phyloP scores from a whole-genome alignment of 1,140 invertebrate genomes.

The Himalopsyche phryganea region DNA sequence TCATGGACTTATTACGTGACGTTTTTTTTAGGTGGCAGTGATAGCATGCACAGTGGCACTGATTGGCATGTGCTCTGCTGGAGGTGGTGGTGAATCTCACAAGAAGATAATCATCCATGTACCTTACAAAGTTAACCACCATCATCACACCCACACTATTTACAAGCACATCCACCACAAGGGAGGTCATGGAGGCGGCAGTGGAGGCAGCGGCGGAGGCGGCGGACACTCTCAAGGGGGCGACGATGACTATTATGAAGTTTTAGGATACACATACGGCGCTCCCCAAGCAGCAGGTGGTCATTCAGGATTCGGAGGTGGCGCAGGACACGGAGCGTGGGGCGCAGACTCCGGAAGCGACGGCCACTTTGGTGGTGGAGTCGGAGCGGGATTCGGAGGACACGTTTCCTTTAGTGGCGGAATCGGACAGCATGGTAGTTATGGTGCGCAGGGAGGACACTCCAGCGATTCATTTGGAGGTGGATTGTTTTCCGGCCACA shows the following conservation, averaged over 20 bases:
- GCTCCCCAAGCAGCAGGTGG: slow-evolving; percentile 46
- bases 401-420: not conserved
- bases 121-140: slow-evolving; percentile 56
- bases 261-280: slow-evolving; percentile 50
- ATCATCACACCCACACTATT: slow-evolving; percentile 59
- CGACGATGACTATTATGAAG: too few relatives aligned
- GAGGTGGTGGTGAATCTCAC: slow-evolving; percentile 41
- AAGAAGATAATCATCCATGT: slow-evolving; percentile 61
- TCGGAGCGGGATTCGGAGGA: slow-evolving; percentile 21
- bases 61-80: slow-evolving; percentile 40
- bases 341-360: slow-evolving; percentile 39
- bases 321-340: slow-evolving; percentile 39
- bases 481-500: too few relatives aligned
- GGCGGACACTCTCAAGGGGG: slow-evolving; percentile 42
- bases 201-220: slow-evolving; percentile 44
- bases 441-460: not conserved
- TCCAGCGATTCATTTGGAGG: too few relatives aligned
- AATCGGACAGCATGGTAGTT: not conserved
- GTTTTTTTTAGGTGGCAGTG: slow-evolving; percentile 43
- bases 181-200: slow-evolving; percentile 42
- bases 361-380: slow-evolving; percentile 38
- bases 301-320: slow-evolving; percentile 39
- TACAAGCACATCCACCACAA: slow-evolving; percentile 56
- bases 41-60: slow-evolving; percentile 37
- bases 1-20: too few relatives aligned